These are phyloP conservation scores for Laticauda laticaudata DNA, from an alignment of 2,113 vertebrate species.

Conservation along the genomic window DNA sequence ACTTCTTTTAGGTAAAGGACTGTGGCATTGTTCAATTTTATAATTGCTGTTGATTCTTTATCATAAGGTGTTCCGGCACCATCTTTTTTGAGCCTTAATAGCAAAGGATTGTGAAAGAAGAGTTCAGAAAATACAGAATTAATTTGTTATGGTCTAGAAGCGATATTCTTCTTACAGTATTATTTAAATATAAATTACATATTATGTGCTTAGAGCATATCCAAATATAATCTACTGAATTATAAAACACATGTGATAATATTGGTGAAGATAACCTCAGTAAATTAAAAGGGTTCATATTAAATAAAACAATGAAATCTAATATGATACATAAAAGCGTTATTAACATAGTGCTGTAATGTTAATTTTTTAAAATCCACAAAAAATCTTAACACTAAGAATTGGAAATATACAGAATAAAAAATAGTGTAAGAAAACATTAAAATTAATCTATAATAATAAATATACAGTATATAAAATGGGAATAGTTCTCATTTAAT, in stretches of 20 bases:
- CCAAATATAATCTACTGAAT: background rate
- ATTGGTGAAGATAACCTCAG: background rate
- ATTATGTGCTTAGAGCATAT: background rate
- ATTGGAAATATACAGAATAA: background rate
- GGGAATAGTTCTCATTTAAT: background rate
- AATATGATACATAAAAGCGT: background rate
- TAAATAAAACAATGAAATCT: background rate
- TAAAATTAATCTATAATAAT: background rate
- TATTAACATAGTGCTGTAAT: background rate
- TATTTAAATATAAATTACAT: background rate
- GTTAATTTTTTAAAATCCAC: background rate
- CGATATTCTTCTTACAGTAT: background rate
- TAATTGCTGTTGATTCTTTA: conserved; percentile 94
- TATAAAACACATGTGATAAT: background rate
- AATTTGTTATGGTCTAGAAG: background rate
- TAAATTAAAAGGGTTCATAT: background rate
- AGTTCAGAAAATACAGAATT: background rate
- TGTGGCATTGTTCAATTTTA: conserved; percentile 93
- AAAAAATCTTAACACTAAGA: background rate
- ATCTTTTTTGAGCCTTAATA: conserved; percentile 77
- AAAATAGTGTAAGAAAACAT: background rate
- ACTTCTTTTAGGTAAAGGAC: conserved; percentile 97
- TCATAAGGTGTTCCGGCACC: conserved; percentile 87
- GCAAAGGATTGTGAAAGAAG: conserved; percentile 7
- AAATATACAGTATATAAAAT: background rate